Percentiles rank a stretch among this genome's conserved stretches.
Evolutionary conservation across 2,888 invertebrate species (phyloP).

Genomic region (Pollenia griseotomentosa): DNA sequence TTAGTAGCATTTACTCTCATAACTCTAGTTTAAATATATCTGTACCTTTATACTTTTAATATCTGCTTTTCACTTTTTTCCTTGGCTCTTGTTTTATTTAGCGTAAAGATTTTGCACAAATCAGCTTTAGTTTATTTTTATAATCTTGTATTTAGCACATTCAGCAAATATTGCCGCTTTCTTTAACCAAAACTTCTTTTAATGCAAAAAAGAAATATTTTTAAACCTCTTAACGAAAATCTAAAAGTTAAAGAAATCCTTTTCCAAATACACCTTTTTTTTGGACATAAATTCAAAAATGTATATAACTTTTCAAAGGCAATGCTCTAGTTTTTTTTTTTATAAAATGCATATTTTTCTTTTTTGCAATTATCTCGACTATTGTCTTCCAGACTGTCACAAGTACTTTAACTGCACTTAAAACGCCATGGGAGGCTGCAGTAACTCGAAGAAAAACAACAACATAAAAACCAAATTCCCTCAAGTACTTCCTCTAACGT

Average conservation of each 20-base stretch:
- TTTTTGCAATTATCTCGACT: constrained; percentile 51
- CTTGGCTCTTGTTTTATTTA: no score
- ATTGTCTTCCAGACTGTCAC: constrained; percentile 42
- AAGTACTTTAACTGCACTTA: constrained; percentile 33
- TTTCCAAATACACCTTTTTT: constrained; percentile 15
- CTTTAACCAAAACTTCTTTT: neutral
- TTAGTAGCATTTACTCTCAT: no score
- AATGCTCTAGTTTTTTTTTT: constrained; percentile 45
- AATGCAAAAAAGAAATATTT: neutral
- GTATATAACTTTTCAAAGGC: neutral
- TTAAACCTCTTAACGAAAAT: constrained; percentile 17
- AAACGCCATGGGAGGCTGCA: constrained; percentile 25
- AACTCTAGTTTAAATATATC: no score
- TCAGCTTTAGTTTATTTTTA: neutral
- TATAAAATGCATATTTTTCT: constrained; percentile 42
- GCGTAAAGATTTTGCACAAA: neutral
- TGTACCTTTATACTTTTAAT: no score
- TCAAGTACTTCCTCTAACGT: neutral
- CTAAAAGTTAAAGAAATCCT: neutral
- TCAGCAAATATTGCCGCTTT: neutral
- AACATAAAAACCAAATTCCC: neutral
- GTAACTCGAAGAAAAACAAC: neutral
- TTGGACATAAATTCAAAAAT: neutral
- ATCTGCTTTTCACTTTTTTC: no score
- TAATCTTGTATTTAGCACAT: neutral